Conservation (phyloP, 2,797 vertebrate genomes). For the Centropyge bicolor region DNA sequence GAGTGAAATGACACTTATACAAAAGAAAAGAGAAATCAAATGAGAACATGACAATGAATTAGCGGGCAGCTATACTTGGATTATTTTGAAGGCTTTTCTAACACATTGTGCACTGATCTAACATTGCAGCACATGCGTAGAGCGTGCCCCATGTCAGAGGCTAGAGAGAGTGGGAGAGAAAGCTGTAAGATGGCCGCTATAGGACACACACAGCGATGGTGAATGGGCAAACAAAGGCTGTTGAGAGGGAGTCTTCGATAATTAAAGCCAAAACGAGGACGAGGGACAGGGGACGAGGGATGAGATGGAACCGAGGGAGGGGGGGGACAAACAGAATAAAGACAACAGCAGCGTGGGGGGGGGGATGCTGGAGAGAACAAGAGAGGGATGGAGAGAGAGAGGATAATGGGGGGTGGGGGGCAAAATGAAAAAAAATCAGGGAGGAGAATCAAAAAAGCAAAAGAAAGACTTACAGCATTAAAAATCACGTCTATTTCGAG, state of each 20-base stretch:
- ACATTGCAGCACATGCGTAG: slow-evolving; percentile 55
- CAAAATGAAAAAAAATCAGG: slow-evolving; percentile 55
- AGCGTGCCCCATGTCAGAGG: slow-evolving; percentile 71
- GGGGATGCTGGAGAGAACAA: slow-evolving; percentile 63
- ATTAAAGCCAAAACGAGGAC: slow-evolving; percentile 85
- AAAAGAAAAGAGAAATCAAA: slow-evolving; percentile 1
- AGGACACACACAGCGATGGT: slow-evolving; percentile 79
- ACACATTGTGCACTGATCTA: slow-evolving; percentile 9
- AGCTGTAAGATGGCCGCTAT: slow-evolving; percentile 85
- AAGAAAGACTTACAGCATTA: slow-evolving; percentile 99
- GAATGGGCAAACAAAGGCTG: slow-evolving; percentile 82
- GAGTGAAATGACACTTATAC: slow-evolving; percentile 14
- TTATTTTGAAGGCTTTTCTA: slow-evolving; percentile 28
- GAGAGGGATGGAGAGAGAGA: slow-evolving; percentile 58
- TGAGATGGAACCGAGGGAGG: slow-evolving; percentile 69
- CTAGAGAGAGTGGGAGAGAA: slow-evolving; percentile 52
- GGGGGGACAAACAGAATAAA: slow-evolving; percentile 76
- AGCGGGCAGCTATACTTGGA: background rate
- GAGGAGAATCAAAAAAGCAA: slow-evolving; percentile 83
- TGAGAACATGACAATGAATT: background rate
- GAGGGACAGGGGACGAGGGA: slow-evolving; percentile 76
- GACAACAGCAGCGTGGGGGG: slow-evolving; percentile 68
- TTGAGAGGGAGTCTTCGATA: slow-evolving; percentile 84
- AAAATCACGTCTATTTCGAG: slow-evolving; percentile 99
- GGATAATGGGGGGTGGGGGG: slow-evolving; percentile 67